Base-by-base conservation (phyloP, 2,888 invertebrate species). In the Colostygia pectinataria region DNA sequence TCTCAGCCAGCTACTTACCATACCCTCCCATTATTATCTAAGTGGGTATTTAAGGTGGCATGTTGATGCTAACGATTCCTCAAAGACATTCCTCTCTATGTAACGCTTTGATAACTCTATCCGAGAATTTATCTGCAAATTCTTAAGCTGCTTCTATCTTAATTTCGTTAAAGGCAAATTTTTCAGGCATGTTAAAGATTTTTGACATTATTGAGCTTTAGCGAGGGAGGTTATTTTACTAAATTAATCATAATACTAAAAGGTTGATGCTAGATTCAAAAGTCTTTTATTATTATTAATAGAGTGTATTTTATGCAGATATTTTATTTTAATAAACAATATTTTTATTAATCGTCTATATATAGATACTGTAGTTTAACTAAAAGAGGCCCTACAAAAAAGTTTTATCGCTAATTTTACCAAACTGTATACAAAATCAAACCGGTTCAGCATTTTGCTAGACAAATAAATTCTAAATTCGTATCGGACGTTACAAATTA, bases 401-500 rank as follows among this genome's bases (percentile, higher is more conserved):
- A 20, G 20, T 6, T 4, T 3, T 2, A 3, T 18, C 18, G 2
- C 18, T 18, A 18, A 4, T 4, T 3, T 18, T 3, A 18, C 18
- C 18, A 18, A 14, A 37, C 20, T 44, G 24, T 27, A 47, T 28
- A 8, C 34, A 9, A 31, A 45, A 39, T 24, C 14, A 45, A 48
- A 40, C 52, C 41, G 45, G 45, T 28, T 44, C 49, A 37, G 43
- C 40, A 47, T 55, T 48, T 52, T 60, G 54, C 64, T 62, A 72
- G 66, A 67, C 69, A 68, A 74, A 83, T 80, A 83, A 72, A 84
- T 81, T 83, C 80, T 73, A 80, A 77, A 83, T 79, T 77, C 76
- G 70, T 66, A 80, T 86, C 72, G 83, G 82, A 77, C 75, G 75
- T 78, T 82, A 88, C 89, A 87, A 89, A 88, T 88, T 85, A 87